Percentiles rank a stretch among this genome's conserved stretches.
Conservation (phyloP, 2,113 vertebrate genomes). For the Lasiurus cinereus region DNA sequence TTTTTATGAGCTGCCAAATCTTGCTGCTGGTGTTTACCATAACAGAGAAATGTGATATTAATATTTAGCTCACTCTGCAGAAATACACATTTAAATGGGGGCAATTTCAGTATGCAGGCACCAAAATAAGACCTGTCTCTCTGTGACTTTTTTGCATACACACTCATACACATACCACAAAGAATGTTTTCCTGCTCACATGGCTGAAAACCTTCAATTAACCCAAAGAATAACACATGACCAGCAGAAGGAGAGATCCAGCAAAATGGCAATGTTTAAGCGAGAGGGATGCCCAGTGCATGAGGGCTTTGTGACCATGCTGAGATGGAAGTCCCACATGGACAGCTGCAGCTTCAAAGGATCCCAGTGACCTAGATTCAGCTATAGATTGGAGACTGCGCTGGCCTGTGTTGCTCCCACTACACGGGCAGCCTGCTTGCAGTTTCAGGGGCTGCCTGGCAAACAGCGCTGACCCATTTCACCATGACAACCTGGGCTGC, state of each 20-base stretch:
- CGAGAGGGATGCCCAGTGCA: constrained; percentile 68
- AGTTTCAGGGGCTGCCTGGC: constrained; percentile 88
- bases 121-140: constrained; percentile 28
- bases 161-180: neutral
- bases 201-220: constrained; percentile 25
- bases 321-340: constrained; percentile 81
- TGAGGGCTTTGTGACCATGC: constrained; percentile 80
- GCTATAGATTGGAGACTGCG: constrained; percentile 89
- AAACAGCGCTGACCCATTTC: constrained; percentile 91
- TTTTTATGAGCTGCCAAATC: constrained; percentile 70
- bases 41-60: constrained; percentile 79
- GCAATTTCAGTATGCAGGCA: constrained; percentile 24
- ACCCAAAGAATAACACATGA: constrained; percentile 11
- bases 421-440: constrained; percentile 85
- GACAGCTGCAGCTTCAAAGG: constrained; percentile 89
- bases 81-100: constrained; percentile 71
- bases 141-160: neutral
- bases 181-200: constrained; percentile 48
- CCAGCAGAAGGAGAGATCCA: neutral
- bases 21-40: constrained; percentile 76
- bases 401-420: constrained; percentile 84
- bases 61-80: constrained; percentile 76
- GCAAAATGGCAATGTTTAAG: constrained; percentile 16
- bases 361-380: constrained; percentile 95
- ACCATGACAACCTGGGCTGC: constrained; percentile 91